These are phyloP conservation scores for Diabrotica virgifera DNA, from an alignment of 1,140 invertebrate species.

Conservation along the genomic window DNA sequence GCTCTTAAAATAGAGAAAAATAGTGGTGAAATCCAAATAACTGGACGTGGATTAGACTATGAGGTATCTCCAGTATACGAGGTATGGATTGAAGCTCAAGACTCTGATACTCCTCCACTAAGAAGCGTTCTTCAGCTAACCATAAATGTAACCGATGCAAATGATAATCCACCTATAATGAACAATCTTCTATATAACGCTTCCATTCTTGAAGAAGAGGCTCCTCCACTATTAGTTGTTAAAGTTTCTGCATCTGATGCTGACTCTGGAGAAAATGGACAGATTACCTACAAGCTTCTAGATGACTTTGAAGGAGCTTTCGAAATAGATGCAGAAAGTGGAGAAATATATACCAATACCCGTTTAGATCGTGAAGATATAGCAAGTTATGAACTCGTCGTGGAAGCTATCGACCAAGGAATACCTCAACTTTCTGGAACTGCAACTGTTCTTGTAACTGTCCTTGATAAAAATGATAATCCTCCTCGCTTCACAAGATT, in stretches of 20 bases:
- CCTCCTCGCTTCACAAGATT: constrained; percentile 88
- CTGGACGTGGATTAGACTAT: constrained; percentile 79
- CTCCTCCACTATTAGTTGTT: constrained; percentile 71
- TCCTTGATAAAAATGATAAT: constrained; percentile 93
- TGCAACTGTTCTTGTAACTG: constrained; percentile 78
- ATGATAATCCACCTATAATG: constrained; percentile 87
- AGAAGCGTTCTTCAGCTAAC: constrained; percentile 72
- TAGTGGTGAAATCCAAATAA: constrained; percentile 75
- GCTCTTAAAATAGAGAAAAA: constrained; percentile 76
- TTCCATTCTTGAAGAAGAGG: constrained; percentile 81
- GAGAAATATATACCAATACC: constrained; percentile 85
- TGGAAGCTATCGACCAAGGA: constrained; percentile 87
- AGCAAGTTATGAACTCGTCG: constrained; percentile 76
- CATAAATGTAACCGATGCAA: constrained; percentile 86
- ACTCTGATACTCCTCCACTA: constrained; percentile 77
- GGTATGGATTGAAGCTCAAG: constrained; percentile 89
- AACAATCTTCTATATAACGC: constrained; percentile 78
- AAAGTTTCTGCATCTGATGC: constrained; percentile 80
- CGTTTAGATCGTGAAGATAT: constrained; percentile 86
- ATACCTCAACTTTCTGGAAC: constrained; percentile 77
- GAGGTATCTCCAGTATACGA: constrained; percentile 81
- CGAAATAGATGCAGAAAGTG: constrained; percentile 73
- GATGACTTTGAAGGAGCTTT: constrained; percentile 77
- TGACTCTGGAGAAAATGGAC: constrained; percentile 84
- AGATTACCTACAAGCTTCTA: constrained; percentile 74